Conservation (phyloP, 1,140 invertebrate species). For the Mactra quadrangularis region DNA sequence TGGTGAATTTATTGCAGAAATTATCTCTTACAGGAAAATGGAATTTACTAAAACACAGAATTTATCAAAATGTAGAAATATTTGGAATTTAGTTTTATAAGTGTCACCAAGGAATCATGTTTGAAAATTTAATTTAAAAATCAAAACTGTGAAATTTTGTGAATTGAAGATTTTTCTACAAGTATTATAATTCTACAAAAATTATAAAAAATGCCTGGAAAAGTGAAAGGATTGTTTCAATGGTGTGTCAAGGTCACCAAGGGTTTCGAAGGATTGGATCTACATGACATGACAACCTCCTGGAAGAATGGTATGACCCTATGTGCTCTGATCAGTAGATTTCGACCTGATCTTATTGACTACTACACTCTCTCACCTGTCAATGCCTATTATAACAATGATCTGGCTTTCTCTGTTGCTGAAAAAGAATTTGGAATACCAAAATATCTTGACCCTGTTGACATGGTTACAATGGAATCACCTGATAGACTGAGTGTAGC, state of each 20-base stretch:
- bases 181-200: no score
- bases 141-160: no score
- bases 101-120: no score
- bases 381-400: conserved; percentile 47
- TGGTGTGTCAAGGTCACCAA: conserved; percentile 96
- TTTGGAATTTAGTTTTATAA: no score
- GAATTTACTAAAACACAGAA: no score
- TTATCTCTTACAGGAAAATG: no score
- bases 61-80: no score
- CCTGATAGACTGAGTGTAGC: conserved; percentile 55
- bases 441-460: conserved; percentile 37
- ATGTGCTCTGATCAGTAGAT: conserved; percentile 97
- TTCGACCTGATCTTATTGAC: conserved; percentile 93
- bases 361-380: conserved; percentile 53
- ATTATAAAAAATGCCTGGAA: conserved; percentile 61
- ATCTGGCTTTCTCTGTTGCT: conserved; percentile 48
- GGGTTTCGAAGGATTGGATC: conserved; percentile 92
- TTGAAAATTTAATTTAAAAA: no score
- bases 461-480: conserved; percentile 41
- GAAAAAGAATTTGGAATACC: conserved; percentile 56
- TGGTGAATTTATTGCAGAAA: no score
- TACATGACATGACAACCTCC: conserved; percentile 95
- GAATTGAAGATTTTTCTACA: no score
- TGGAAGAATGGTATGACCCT: conserved; percentile 97
- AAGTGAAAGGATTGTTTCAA: conserved; percentile 76